These are phyloP conservation scores for Salvelinus sp. DNA, from an alignment of 2,113 vertebrate genomes.

Conservation along the genomic window DNA sequence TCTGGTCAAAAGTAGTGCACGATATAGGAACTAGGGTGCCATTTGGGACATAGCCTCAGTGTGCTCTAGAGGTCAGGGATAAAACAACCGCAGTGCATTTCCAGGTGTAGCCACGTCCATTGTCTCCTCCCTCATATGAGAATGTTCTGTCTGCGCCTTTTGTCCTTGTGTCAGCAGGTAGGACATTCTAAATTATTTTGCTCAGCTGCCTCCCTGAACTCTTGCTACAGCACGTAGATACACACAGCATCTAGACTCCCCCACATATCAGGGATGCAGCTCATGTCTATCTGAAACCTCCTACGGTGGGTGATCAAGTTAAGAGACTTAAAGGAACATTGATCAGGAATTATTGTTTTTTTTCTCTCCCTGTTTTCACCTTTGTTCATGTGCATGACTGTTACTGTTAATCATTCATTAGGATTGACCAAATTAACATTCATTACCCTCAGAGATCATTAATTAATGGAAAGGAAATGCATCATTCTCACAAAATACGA, in stretches of 20 bases:
- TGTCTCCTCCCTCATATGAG: slow-evolving; percentile 72
- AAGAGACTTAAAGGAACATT: background rate
- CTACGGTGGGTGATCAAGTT: background rate
- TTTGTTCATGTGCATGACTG: background rate
- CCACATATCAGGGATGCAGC: slow-evolving; percentile 59
- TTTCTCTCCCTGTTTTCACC: background rate
- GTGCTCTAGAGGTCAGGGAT: slow-evolving; percentile 72
- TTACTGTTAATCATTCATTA: slow-evolving; percentile 4
- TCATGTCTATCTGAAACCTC: slow-evolving; percentile 63
- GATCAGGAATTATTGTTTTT: background rate
- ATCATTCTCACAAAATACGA: background rate
- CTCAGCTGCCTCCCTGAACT: slow-evolving; percentile 81
- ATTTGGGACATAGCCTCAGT: background rate
- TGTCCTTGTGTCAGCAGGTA: slow-evolving; percentile 83
- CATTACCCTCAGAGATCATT: slow-evolving; percentile 3
- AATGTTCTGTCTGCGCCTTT: slow-evolving; percentile 72
- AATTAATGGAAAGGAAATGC: background rate
- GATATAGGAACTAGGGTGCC: no score
- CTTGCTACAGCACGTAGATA: slow-evolving; percentile 78
- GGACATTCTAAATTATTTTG: slow-evolving; percentile 81
- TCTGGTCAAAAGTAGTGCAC: no score
- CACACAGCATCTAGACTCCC: slow-evolving; percentile 72
- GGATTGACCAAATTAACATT: background rate
- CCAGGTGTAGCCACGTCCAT: slow-evolving; percentile 72
- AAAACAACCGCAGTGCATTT: slow-evolving; percentile 76